A percentile compares a stretch with the other conserved stretches of the same genome.
Evolutionary conservation across 2,113 vertebrate species (phyloP).

Genomic region (Oryctolagus cuniculus): DNA sequence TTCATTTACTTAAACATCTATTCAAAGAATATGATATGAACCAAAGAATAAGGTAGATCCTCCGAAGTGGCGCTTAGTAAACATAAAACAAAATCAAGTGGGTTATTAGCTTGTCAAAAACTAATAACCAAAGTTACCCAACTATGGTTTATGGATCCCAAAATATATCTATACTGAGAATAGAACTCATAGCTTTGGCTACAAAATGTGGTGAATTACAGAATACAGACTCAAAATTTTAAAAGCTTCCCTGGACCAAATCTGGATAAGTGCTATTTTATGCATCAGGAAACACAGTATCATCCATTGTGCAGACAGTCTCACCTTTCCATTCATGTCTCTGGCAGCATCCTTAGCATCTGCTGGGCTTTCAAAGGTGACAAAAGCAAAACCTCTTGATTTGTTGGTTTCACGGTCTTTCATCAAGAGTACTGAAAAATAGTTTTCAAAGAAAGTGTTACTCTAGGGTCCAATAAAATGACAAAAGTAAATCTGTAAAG

Average conservation of each 20-base stretch:
- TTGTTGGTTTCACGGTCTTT: constrained; percentile 99
- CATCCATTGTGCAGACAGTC: neutral
- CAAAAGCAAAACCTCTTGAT: constrained; percentile 98
- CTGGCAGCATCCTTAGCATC: constrained; percentile 98
- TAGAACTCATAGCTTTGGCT: neutral
- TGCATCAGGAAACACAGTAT: neutral
- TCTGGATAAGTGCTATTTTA: neutral
- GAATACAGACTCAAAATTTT: neutral
- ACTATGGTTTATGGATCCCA: neutral
- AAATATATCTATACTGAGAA: neutral
- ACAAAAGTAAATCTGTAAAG: neutral
- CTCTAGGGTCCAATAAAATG: neutral
- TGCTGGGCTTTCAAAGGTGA: constrained; percentile 96
- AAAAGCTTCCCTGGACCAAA: neutral
- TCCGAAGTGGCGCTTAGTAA: neutral
- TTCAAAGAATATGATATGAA: neutral
- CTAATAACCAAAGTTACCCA: neutral
- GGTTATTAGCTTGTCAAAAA: neutral
- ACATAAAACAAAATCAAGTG: neutral
- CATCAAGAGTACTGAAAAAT: constrained; percentile 94
- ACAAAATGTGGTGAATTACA: neutral
- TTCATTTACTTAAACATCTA: neutral
- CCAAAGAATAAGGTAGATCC: neutral
- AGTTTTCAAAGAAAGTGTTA: neutral
- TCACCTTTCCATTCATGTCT: constrained; percentile 98